These are phyloP conservation scores for Athalia rosae DNA, from an alignment of 2,888 invertebrate genomes.

Conservation along the genomic window DNA sequence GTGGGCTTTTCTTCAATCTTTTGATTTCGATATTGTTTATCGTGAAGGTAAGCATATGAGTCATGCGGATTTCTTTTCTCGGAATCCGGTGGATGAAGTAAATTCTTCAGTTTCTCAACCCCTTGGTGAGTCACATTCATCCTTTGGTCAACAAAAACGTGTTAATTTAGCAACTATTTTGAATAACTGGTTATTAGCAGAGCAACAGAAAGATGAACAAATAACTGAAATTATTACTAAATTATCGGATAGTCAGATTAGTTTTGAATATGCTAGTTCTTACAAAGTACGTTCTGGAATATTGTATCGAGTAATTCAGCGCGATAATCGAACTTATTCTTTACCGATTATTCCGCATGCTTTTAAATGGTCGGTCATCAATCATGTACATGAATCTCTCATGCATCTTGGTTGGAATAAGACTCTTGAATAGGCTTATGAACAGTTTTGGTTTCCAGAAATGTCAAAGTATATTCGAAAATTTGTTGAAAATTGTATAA, in stretches of 20 bases:
- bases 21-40: constrained; percentile 50
- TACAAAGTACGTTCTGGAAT: constrained; percentile 47
- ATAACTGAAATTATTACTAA: constrained; percentile 42
- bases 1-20: constrained; percentile 57
- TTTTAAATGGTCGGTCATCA: constrained; percentile 1
- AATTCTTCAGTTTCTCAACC: background rate
- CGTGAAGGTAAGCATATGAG: constrained; percentile 49
- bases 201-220: constrained; percentile 50
- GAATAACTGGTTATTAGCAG: constrained; percentile 49
- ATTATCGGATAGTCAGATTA: constrained; percentile 29
- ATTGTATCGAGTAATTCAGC: constrained; percentile 52
- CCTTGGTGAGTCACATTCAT: no score
- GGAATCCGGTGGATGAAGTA: constrained; percentile 43
- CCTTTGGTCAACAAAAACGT: no score
- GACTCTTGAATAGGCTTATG: constrained; percentile 51
- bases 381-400: constrained; percentile 20
- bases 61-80: constrained; percentile 50
- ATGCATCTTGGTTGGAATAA: constrained; percentile 17
- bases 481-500: constrained; percentile 62
- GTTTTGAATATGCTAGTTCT: constrained; percentile 40
- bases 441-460: constrained; percentile 60
- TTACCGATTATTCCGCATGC: constrained; percentile 13
- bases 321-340: constrained; percentile 47
- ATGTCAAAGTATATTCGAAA: constrained; percentile 60
- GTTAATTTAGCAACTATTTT: constrained; percentile 28